Conservation (phyloP, 2,113 vertebrate genomes). For the Pleuronectes platessa region DNA sequence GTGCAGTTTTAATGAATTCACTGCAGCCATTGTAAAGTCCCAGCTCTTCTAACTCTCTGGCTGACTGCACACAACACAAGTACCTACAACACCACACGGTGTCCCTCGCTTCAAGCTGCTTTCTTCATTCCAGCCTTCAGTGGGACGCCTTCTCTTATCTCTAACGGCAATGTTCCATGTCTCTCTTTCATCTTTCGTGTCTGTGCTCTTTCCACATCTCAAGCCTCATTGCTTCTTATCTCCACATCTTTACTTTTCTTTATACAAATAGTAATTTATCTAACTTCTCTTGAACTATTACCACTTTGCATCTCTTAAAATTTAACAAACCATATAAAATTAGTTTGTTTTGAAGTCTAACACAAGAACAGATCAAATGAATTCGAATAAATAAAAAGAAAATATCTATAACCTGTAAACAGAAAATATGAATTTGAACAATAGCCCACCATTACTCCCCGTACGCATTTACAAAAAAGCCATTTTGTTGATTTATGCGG, state of each 20-base stretch:
- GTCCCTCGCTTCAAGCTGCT: constrained; percentile 13
- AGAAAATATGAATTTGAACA: not conserved
- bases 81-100: constrained; percentile 17
- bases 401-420: not conserved
- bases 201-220: not conserved
- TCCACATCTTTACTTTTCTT: not conserved
- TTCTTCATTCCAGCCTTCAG: constrained; percentile 35
- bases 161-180: constrained; percentile 9
- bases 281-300: not conserved
- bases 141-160: constrained; percentile 7
- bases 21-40: constrained; percentile 13
- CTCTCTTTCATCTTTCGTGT: constrained; percentile 1
- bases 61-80: constrained; percentile 22
- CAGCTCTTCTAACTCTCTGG: constrained; percentile 16
- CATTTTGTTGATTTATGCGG: not conserved
- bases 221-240: not conserved
- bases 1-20: constrained; percentile 49
- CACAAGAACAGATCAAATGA: no score
- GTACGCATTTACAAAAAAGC: not conserved
- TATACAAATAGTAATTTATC: not conserved
- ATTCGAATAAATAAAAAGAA: not conserved
- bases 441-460: not conserved
- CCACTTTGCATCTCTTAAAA: not conserved
- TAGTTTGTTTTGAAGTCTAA: not conserved
- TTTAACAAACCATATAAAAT: not conserved